A percentile compares a stretch with the other conserved stretches of the same genome.
Evolutionary conservation across 2,113 vertebrate species (phyloP).

Genomic region (Larimichthys polyactis): DNA sequence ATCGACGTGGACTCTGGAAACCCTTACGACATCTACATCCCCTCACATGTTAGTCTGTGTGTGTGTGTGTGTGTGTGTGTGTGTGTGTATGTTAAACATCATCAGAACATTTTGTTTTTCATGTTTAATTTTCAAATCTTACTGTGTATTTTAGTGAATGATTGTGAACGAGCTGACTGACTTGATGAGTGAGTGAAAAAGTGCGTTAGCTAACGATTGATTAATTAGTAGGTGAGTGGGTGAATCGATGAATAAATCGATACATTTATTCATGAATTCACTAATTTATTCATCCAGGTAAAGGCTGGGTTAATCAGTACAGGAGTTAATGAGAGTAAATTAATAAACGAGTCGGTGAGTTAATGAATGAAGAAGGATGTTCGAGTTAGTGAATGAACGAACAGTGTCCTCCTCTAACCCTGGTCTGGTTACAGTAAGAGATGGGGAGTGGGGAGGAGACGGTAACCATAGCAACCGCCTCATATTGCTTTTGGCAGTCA

Average conservation of each 20-base stretch:
- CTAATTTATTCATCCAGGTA: too few relatives aligned
- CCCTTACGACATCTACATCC: constrained; percentile 99
- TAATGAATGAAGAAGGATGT: not conserved
- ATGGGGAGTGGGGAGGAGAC: constrained; percentile 30
- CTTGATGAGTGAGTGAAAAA: not conserved
- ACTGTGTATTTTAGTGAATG: not conserved
- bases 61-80: not conserved
- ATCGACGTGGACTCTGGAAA: constrained; percentile 99
- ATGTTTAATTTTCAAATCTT: not conserved
- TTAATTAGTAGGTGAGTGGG: too few relatives aligned
- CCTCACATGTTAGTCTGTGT: constrained; percentile 93
- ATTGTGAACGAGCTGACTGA: not conserved
- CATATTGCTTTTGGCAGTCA: constrained; percentile 40
- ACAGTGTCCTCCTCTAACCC: constrained; percentile 53
- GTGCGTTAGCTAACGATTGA: not conserved
- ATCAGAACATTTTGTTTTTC: not conserved
- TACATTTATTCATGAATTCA: not conserved
- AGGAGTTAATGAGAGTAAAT: not conserved
- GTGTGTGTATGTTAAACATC: not conserved
- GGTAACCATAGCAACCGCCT: constrained; percentile 67
- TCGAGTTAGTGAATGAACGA: not conserved
- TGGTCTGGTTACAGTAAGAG: constrained; percentile 54
- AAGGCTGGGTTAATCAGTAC: not conserved
- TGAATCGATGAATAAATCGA: not conserved
- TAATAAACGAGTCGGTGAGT: not conserved